A percentile compares a stretch with the other conserved stretches of the same genome.
Conservation (phyloP, 2,113 vertebrate species). For the Poeciliopsis retropinna region DNA sequence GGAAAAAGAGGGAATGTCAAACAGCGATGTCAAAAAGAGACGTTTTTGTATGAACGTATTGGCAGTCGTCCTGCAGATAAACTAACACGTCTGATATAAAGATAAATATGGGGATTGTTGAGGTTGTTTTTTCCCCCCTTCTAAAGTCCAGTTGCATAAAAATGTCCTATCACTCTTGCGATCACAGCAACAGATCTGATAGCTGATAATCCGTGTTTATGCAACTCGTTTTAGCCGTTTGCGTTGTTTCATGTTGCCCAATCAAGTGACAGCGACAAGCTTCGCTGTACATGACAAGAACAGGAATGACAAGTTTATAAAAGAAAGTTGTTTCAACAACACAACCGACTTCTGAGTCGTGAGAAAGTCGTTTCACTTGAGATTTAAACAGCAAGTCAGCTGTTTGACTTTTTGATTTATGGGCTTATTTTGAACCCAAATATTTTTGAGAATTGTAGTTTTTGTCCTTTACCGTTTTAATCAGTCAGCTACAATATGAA, state of each 20-base stretch:
- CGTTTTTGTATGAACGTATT: conserved; percentile 18
- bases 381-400: background rate
- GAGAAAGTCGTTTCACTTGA: background rate
- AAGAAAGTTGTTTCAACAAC: background rate
- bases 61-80: conserved; percentile 24
- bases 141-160: background rate
- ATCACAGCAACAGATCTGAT: background rate
- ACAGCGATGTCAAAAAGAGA: background rate
- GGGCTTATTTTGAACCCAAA: background rate
- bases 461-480: background rate
- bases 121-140: background rate
- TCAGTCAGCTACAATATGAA: too few relatives aligned
- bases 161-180: background rate
- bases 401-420: background rate
- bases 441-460: background rate
- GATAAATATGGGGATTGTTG: background rate
- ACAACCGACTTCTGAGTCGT: conserved; percentile 3
- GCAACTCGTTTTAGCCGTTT: background rate
- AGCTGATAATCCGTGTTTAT: background rate
- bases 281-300: background rate
- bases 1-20: background rate
- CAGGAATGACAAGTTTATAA: conserved; percentile 23
- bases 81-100: conserved; percentile 18
- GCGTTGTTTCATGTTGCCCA: background rate
- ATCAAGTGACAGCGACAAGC: background rate